phyloP scores from a whole-genome alignment of 1,140 invertebrate genomes.

The Drosophila teissieri region DNA sequence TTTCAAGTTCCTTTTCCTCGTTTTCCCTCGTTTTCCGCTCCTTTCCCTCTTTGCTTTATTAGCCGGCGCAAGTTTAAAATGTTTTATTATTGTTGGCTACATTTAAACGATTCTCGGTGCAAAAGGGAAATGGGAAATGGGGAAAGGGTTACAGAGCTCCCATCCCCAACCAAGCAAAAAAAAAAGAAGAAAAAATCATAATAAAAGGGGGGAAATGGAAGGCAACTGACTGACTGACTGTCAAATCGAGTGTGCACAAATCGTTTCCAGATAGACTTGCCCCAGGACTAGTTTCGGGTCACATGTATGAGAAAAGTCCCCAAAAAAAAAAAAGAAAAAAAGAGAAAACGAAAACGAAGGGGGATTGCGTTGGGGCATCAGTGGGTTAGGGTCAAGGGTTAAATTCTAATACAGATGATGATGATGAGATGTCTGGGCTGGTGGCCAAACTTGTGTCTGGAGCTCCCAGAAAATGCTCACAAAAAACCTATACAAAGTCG shows the following conservation, averaged over 20 bases:
- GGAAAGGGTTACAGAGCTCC: slow-evolving; percentile 25
- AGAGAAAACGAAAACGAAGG: no score
- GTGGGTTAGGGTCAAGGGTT: slow-evolving; percentile 25
- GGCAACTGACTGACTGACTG: slow-evolving; percentile 43
- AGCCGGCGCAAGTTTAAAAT: slow-evolving; percentile 54
- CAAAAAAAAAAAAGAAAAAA: neutral
- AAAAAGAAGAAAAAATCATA: neutral
- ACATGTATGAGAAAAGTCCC: slow-evolving; percentile 7
- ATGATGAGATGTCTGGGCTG: slow-evolving; percentile 45
- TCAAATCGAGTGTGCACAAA: slow-evolving; percentile 67
- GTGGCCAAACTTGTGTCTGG: slow-evolving; percentile 31
- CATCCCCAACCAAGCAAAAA: no score
- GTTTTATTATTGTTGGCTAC: slow-evolving; percentile 62
- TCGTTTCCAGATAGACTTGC: slow-evolving; percentile 54
- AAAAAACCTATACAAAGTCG: slow-evolving; percentile 26
- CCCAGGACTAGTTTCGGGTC: slow-evolving; percentile 32
- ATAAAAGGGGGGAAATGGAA: slow-evolving; percentile 2
- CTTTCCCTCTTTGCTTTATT: slow-evolving; percentile 43
- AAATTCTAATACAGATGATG: slow-evolving; percentile 20
- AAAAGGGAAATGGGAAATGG: slow-evolving; percentile 4
- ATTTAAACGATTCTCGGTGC: slow-evolving; percentile 55
- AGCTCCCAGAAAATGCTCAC: slow-evolving; percentile 9
- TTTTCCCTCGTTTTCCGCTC: slow-evolving; percentile 12
- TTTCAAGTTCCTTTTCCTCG: slow-evolving; percentile 47
- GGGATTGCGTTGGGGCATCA: neutral